A percentile compares a stretch with the other conserved stretches of the same genome.
These are phyloP conservation scores for Epinephelus lanceolatus DNA, from an alignment of 2,113 vertebrate species.

Conservation along the genomic window DNA sequence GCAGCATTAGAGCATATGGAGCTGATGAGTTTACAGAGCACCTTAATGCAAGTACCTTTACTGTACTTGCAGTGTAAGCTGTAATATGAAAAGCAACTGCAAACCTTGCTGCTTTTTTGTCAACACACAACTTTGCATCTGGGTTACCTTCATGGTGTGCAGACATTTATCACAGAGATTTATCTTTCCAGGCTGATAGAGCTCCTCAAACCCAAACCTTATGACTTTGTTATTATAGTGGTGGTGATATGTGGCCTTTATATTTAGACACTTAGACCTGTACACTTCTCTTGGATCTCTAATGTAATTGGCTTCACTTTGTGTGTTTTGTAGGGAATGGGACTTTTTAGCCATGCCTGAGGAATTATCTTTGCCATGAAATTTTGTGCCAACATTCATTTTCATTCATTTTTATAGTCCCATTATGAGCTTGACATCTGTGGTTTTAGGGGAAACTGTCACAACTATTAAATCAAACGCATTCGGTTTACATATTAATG, in stretches of 20 bases:
- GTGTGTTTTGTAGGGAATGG: background rate
- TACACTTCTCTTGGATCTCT: background rate
- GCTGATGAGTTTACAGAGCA: slow-evolving; percentile 17
- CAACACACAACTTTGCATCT: slow-evolving; percentile 10
- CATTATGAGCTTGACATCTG: background rate
- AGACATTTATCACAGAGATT: slow-evolving; percentile 29
- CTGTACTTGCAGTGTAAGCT: slow-evolving; percentile 29
- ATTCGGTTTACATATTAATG: too few relatives aligned
- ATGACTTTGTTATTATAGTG: background rate
- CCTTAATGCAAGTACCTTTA: background rate
- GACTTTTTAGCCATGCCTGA: background rate
- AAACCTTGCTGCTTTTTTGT: slow-evolving; percentile 32
- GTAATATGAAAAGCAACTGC: slow-evolving; percentile 13
- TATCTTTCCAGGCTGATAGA: slow-evolving; percentile 16
- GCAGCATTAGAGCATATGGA: background rate
- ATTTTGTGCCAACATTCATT: background rate
- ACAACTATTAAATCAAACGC: background rate
- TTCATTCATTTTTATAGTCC: background rate
- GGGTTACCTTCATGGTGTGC: slow-evolving; percentile 16
- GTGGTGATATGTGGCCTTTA: background rate
- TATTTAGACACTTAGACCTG: background rate
- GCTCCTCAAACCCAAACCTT: background rate
- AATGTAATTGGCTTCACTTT: too few relatives aligned
- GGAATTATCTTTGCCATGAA: background rate
- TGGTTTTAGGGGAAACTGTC: background rate